Conservation (phyloP, 1,140 invertebrate species). For the Dendroctonus ponderosae region DNA sequence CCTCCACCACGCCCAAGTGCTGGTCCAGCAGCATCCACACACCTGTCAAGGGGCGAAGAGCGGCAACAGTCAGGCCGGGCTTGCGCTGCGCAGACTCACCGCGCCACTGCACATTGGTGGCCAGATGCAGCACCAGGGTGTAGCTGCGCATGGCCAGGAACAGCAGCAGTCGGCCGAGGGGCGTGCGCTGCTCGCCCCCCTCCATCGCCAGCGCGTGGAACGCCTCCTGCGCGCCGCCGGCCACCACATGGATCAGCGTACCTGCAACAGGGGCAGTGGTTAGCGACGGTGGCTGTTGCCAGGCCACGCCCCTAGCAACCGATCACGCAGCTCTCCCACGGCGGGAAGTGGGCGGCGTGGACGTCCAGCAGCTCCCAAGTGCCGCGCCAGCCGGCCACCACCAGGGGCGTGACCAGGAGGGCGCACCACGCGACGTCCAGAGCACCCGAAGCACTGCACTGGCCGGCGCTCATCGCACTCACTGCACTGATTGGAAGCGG, state of each 20-base stretch:
- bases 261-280: constrained; percentile 10
- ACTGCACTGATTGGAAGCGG: too few relatives aligned
- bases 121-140: constrained; percentile 58
- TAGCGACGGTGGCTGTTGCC: not conserved
- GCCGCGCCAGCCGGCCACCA: constrained; percentile 65
- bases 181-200: constrained; percentile 13
- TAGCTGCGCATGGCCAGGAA: constrained; percentile 50
- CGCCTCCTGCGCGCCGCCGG: constrained; percentile 54
- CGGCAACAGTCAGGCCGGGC: too few relatives aligned
- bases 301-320: constrained; percentile 44
- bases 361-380: constrained; percentile 65
- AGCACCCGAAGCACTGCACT: constrained; percentile 55
- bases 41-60: too few relatives aligned
- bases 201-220: constrained; percentile 59
- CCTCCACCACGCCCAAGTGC: constrained; percentile 15
- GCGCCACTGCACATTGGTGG: constrained; percentile 62
- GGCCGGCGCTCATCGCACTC: too few relatives aligned
- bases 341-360: constrained; percentile 53
- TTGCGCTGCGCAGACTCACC: too few relatives aligned
- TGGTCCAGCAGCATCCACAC: constrained; percentile 25
- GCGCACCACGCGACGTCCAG: constrained; percentile 68
- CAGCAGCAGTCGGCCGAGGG: not conserved
- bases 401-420: constrained; percentile 60
- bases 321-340: constrained; percentile 52
- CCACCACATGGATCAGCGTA: constrained; percentile 48